These are phyloP conservation scores for Scolopax rusticola DNA, from an alignment of 2,797 vertebrate species.

Conservation along the genomic window DNA sequence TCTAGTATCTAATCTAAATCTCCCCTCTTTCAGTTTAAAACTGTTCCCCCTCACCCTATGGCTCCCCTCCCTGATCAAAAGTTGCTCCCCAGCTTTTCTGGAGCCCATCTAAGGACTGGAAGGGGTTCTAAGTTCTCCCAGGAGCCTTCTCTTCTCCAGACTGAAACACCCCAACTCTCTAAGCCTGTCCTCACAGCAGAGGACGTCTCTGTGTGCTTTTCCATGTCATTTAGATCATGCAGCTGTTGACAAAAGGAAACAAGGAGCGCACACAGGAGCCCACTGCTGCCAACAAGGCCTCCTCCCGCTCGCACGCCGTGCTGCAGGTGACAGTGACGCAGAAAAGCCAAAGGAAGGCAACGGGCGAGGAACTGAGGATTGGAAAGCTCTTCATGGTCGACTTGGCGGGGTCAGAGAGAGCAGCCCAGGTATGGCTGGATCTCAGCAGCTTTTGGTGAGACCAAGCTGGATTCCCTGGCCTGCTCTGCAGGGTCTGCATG, in stretches of 20 bases:
- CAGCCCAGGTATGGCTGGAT: slow-evolving; percentile 67
- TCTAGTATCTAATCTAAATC: neutral
- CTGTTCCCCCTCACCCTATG: accelerated
- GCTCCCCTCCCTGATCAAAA: neutral
- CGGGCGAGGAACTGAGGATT: neutral
- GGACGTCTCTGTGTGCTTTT: neutral
- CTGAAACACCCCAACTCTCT: neutral
- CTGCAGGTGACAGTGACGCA: slow-evolving; percentile 74
- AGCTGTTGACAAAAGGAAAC: slow-evolving; percentile 76
- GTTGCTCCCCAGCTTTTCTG: neutral
- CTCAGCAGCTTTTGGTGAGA: neutral
- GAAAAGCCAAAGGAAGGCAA: neutral
- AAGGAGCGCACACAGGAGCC: slow-evolving; percentile 74
- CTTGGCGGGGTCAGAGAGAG: slow-evolving; percentile 74
- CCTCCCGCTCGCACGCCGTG: slow-evolving; percentile 71
- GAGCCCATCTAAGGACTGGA: neutral
- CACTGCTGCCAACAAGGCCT: slow-evolving; percentile 69
- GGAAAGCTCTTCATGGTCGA: slow-evolving; percentile 79
- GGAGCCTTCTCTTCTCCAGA: neutral
- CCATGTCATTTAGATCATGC: slow-evolving; percentile 56
- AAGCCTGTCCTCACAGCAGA: neutral
- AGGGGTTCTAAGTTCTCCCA: neutral
- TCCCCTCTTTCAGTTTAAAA: neutral
- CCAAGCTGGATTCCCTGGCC: neutral
- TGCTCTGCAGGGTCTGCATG: neutral